Base-by-base conservation (phyloP, 2,113 vertebrate species). In the Dendropsophus ebraccatus region DNA sequence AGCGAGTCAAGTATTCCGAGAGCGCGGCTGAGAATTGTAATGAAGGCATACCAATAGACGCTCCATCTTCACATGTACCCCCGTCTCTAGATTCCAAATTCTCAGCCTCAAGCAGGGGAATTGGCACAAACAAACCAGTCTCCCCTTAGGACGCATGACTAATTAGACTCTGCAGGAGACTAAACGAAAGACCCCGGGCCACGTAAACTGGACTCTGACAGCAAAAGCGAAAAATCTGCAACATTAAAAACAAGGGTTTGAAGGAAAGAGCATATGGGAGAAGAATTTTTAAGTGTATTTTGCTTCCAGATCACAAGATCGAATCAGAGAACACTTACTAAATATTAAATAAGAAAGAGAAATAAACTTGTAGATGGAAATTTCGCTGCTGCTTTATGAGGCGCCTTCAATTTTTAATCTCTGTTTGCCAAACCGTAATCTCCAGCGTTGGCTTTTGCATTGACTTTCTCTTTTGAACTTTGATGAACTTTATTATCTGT, bases 161-260 rank as follows among this genome's bases (percentile, higher is more conserved):
- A 86, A 86, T 86, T 81, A 86, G 85, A 86, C 85, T 81, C 85
- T 81, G 85, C 85, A 86, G 85, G 85, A 86, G 85, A 72, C 85
- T 86, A 86, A 86, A 81, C 78, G 85, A 80, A 81, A 86, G 85
- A 86, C 85, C 70, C 69, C 77, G 28, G 85, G 85, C 77, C 77
- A 86, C 65, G 30, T 72, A 81, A 80, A 86, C 85, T 80, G 85
- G 85, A 81, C 85, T 60, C 62, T 47, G 85, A 80, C 84, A 73
- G 84, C 76, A 72, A 56, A 45, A 86, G 84, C 37, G 76, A 81
- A 81, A 74, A 79, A 81, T 74, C 69, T 86, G 67, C 37, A 81
- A 81, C 85, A 81, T 86, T 86, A 86, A 60, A 81, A 81, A 70
- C 78, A 74, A 47, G 16, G 70, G 23, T 72, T 81, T 70, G 54